phyloP scores from a whole-genome alignment of 2,113 vertebrate species.

The Macrotus californicus region DNA sequence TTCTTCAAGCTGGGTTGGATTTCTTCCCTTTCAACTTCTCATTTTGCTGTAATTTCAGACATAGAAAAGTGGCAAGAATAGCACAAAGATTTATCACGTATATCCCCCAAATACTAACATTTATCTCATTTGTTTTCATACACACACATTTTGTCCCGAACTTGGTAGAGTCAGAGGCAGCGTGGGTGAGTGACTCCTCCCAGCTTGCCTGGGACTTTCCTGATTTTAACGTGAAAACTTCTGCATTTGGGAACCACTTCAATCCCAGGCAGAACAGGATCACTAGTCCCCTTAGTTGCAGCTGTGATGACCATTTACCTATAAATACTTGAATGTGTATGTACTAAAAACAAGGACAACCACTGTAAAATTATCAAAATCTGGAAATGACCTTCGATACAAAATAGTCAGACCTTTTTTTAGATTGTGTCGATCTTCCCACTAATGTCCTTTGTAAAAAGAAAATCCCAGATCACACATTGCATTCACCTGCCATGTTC shows the following conservation, averaged over 20 bases:
- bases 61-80: not conserved
- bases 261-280: not conserved
- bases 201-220: not conserved
- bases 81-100: not conserved
- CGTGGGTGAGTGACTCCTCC: not conserved
- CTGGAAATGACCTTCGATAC: not conserved
- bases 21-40: not conserved
- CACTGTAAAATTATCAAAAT: not conserved
- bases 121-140: not conserved
- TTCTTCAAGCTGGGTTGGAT: not conserved
- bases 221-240: not conserved
- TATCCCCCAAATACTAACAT: not conserved
- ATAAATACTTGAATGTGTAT: not conserved
- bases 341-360: not conserved
- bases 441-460: not conserved
- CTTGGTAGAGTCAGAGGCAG: not conserved
- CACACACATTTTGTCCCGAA: not conserved
- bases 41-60: not conserved
- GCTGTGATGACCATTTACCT: not conserved
- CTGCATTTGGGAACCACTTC: not conserved
- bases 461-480: not conserved
- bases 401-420: not conserved
- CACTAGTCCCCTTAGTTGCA: not conserved
- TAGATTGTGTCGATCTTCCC: not conserved
- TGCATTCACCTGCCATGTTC: not conserved